phyloP scores from a whole-genome alignment of 2,797 vertebrate species.

The Sebastiscus albofasciatus region DNA sequence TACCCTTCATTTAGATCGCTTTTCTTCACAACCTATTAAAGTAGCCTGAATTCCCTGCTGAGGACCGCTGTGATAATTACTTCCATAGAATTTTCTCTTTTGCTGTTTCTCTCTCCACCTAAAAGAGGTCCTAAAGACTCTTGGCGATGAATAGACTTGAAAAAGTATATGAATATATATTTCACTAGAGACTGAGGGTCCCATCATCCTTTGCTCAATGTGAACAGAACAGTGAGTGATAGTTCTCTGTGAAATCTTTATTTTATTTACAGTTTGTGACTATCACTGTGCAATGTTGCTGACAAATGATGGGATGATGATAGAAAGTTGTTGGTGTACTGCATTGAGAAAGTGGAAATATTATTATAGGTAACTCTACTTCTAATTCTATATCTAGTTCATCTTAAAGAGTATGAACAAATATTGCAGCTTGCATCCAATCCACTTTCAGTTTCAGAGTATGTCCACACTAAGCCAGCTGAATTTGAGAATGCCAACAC shows the following conservation, averaged over 20 bases:
- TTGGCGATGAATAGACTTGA: not conserved
- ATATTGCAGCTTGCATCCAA: not conserved
- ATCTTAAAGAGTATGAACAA: too few relatives aligned
- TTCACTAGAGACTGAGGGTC: constrained; percentile 1
- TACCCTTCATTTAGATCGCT: constrained; percentile 2
- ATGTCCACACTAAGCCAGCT: not conserved
- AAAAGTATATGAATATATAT: constrained; percentile 5
- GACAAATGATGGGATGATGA: not conserved
- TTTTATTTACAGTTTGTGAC: not conserved
- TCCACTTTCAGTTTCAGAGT: not conserved
- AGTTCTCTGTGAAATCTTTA: not conserved
- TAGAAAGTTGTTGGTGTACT: not conserved
- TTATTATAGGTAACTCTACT: not conserved
- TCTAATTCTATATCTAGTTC: not conserved
- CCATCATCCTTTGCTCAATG: not conserved
- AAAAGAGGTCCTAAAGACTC: not conserved
- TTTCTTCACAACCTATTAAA: constrained; percentile 23
- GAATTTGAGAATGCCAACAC: not conserved
- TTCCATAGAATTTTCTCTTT: not conserved
- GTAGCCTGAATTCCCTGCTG: constrained; percentile 2
- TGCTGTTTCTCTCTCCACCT: not conserved
- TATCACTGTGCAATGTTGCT: not conserved
- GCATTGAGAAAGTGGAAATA: not conserved
- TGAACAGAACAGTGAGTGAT: not conserved
- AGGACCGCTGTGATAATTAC: constrained; percentile 24